Evolutionary conservation across 92 coral and sea anemone genomes (phyloP), one percentile per base, ranked within the genome.

Genomic region (Zoanthus sansibaricus): DNA sequence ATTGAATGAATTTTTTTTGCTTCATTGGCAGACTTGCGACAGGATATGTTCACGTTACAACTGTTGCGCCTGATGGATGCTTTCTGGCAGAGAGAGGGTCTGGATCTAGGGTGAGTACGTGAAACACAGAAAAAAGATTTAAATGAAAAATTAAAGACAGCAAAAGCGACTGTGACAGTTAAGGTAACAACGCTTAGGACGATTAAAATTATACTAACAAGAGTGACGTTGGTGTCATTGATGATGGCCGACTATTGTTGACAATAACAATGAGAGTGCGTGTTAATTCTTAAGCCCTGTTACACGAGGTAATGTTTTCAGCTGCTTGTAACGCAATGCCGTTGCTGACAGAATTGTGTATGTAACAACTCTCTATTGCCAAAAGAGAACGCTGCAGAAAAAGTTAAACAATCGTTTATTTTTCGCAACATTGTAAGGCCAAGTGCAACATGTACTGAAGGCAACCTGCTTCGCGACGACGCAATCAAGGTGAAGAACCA

Each of bases 21-120:
- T 5, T 58, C 46, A 32, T 12, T 12, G 64, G 4, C 76, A 96
- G 98, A 96, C 90, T 94, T 96, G 51, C 98, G 98, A 31, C 98
- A 96, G 70, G 98, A 96, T 83, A 96, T 96, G 98, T 73, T 96
- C 47, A 96, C 98, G 1, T 76, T 96, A 16, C 98, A 96, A 78
- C 77, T 96, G 71, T 88, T 96, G 83, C 88, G 87, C 66, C 92
- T 96, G 75, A 96, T 96, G 98, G 98, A 96, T 71, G 88, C 95
- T 12, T 90, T 96, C 45, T 96, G 98, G 98, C 94, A 94, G 66
- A 92, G 91, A 45, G 98, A 96, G 66, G 98, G 98, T 18, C 90
- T 96, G 52, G 95, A 96, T 83, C 84, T 96, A 18, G 98, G 93
- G 98, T 96, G 47, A 91, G 98, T 49, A 14, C 17, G 13, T 10